Conservation (phyloP, 2,797 vertebrate species). For the Cuculus canorus region DNA sequence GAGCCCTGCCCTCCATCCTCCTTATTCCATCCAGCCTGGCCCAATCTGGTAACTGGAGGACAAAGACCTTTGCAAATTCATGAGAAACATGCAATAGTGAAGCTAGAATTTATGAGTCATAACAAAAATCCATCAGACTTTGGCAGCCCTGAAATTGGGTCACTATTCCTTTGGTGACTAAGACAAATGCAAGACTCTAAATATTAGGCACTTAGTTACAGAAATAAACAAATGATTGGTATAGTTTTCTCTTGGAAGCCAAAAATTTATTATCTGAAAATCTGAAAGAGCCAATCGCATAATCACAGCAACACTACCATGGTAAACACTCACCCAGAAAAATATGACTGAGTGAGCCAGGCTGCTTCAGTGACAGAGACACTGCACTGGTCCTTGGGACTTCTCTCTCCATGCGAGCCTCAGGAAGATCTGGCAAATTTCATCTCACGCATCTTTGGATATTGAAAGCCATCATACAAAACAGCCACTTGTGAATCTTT, state of each 20-base stretch:
- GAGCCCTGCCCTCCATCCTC: neutral
- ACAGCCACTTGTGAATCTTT: neutral
- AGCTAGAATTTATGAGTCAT: neutral
- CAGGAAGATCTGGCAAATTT: neutral
- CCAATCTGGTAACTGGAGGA: neutral
- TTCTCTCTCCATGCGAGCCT: neutral
- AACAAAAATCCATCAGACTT: conserved; percentile 2
- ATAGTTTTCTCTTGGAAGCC: neutral
- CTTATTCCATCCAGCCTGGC: neutral
- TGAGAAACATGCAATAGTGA: neutral
- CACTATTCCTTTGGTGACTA: neutral
- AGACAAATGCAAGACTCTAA: neutral
- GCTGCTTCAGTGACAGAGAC: neutral
- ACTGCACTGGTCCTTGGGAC: neutral
- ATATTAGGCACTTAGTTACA: neutral
- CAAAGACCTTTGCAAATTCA: neutral
- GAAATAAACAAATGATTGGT: neutral
- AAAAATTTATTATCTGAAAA: neutral
- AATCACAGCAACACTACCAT: neutral
- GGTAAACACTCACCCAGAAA: neutral
- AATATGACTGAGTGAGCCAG: neutral
- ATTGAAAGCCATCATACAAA: neutral
- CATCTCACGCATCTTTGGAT: neutral
- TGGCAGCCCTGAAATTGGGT: neutral
- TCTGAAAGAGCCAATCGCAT: neutral